Percentiles rank a stretch among this genome's conserved stretches.
Conservation (phyloP, 2,797 vertebrate species). For the Hybognathus amarus region DNA sequence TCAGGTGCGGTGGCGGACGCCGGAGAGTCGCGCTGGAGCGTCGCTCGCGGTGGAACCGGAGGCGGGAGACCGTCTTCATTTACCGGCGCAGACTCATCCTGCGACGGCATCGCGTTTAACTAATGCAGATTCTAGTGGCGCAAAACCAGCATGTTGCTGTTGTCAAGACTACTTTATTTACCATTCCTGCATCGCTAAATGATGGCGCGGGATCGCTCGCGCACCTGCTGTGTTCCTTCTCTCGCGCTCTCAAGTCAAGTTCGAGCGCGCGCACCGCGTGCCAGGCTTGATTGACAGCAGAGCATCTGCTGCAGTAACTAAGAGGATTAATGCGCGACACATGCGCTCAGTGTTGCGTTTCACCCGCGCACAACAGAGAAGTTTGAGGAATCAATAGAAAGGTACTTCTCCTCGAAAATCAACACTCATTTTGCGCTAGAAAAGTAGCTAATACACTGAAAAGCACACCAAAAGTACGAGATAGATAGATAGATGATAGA, state of each 20-base stretch:
- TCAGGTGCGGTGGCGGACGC: conserved; percentile 68
- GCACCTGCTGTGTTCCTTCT: conserved; percentile 47
- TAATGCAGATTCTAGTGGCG: background rate
- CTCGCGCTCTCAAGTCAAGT: conserved; percentile 33
- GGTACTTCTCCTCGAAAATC: background rate
- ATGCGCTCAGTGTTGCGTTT: conserved; percentile 58
- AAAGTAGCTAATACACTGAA: background rate
- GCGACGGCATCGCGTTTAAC: conserved; percentile 64
- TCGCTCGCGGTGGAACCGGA: conserved; percentile 48
- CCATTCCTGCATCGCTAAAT: background rate
- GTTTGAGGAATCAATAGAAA: background rate
- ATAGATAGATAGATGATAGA: background rate
- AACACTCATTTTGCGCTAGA: background rate
- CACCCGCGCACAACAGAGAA: conserved; percentile 36
- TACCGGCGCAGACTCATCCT: conserved; percentile 66
- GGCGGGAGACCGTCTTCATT: conserved; percentile 43
- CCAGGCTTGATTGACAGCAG: conserved; percentile 64
- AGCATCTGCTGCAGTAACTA: conserved; percentile 66
- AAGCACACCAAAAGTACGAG: background rate
- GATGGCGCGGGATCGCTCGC: conserved; percentile 12
- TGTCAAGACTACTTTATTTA: background rate
- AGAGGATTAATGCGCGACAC: conserved; percentile 69
- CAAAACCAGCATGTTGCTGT: background rate
- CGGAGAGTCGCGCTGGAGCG: conserved; percentile 61
- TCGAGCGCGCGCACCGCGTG: conserved; percentile 54